These are phyloP conservation scores for Drosophila pandora DNA, from an alignment of 1,140 invertebrate genomes.

Conservation along the genomic window DNA sequence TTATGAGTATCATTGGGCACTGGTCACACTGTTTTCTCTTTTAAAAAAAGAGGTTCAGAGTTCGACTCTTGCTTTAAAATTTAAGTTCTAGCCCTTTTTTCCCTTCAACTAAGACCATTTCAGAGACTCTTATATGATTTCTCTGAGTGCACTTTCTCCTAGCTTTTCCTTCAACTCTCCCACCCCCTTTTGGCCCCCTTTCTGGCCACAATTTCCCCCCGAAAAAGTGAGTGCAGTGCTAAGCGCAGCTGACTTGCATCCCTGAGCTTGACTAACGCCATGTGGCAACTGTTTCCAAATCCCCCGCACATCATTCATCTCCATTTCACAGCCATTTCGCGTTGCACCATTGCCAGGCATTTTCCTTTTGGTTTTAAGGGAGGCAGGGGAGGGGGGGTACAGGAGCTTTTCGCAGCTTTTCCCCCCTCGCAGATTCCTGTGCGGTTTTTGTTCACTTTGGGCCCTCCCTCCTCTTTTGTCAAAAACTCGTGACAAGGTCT, in stretches of 20 bases:
- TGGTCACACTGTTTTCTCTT: too few relatives aligned
- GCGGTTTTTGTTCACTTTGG: constrained; percentile 25
- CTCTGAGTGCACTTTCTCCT: neutral
- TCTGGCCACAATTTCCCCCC: neutral
- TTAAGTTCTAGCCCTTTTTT: too few relatives aligned
- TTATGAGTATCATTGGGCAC: too few relatives aligned
- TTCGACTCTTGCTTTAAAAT: too few relatives aligned
- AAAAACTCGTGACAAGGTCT: constrained; percentile 28
- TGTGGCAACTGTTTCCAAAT: constrained; percentile 68
- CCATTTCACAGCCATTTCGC: constrained; percentile 40
- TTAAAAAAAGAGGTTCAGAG: too few relatives aligned
- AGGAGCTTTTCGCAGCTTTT: constrained; percentile 18
- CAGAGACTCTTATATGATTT: too few relatives aligned
- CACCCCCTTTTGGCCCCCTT: neutral
- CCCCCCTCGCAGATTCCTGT: constrained; percentile 23
- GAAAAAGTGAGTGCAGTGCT: constrained; percentile 49
- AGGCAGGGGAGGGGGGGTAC: too few relatives aligned
- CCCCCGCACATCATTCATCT: constrained; percentile 64
- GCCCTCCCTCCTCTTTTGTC: constrained; percentile 10
- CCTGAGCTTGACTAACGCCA: constrained; percentile 57
- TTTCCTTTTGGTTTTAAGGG: too few relatives aligned
- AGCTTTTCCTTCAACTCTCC: neutral
- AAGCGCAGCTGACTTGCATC: constrained; percentile 63
- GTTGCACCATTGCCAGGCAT: neutral
- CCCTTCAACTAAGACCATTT: too few relatives aligned